Base-by-base conservation (phyloP, 2,888 invertebrate genomes). In the Gymnocheta viridis region DNA sequence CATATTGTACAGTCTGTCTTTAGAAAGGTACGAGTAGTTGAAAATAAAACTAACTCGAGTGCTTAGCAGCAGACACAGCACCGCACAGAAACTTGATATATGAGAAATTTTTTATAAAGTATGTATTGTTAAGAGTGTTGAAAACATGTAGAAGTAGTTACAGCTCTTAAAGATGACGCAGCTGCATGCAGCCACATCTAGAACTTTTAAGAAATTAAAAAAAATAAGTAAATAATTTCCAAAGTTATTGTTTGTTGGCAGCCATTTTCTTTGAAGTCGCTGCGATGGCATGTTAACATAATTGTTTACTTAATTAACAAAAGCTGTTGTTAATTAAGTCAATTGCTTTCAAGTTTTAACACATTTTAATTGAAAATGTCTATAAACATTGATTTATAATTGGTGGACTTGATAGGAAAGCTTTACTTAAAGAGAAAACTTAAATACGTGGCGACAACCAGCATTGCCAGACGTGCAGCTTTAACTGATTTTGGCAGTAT, bases 1-100 rank as follows among this genome's bases (percentile, higher is more conserved):
- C 84, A 84, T 84, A 56, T 81, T 84, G 69, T 19, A 35, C 12
- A 51, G 38, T 62, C 44, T 60, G 49, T 49, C 73, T 84, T 69
- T 51, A 29, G 58, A 76, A 76, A 74, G 41, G 62, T 58, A 22
- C 12, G 2, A 14, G 41, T 32, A 27, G 47, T 56, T 22, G 47
- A 22, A 49, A 41, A 29, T 29, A 29, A 27, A 27, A 58, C 27
- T 38, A n/a, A 49, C 51, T 62, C 12, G 22, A 47, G 14, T 32
- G 62, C 41, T 44, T 7, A 19, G 35, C 38, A 22, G 49, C 9
- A 64, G 19, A 32, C 32, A 47, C 51, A 54, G 32, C 19, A 62
- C 19, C 49, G 24, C 32, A 47, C 51, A 54, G 32, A 14, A 62
- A 27, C 49, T 62, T 58, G 19, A 66, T 72, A 41, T 29, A 47